Evolutionary conservation across 2,888 invertebrate genomes (phyloP), one percentile per base, ranked within the genome.

Genomic region (Fissipunctia ypsillon): DNA sequence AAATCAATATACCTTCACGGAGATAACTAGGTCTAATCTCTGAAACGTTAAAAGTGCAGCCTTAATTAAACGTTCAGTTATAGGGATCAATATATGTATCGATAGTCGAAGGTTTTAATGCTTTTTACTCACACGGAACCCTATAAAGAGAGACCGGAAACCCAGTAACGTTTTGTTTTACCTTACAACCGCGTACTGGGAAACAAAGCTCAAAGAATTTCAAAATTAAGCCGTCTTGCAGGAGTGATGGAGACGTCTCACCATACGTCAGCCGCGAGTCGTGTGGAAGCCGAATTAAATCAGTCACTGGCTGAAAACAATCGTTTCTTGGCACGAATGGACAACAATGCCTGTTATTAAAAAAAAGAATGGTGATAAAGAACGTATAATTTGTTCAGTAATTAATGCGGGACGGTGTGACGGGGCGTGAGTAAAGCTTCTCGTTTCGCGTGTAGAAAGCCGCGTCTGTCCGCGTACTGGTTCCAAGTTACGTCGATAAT

Each of bases 301-400:
- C 95, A 95, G 91, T 91, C 94, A 93, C 92, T 90, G 94, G 92
- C 93, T 94, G 94, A 94, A 95, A 91, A 94, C 92, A 95, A 95
- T 95, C 93, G 95, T 90, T 94, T 86, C 94, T 94, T 95, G 88
- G 91, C 95, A 96, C 95, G 95, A 95, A 95, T 92, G 93, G 89
- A 93, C 92, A 94, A 95, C 95, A 94, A 93, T 94, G 94, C 92
- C 93, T 95, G 95, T 95, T 95, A 95, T 95, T 95, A 95, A 93
- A 95, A 93, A 92, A 93, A 93, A 92, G 92, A 91, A 91, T 90
- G 92, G 93, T 93, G 94, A 95, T 95, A 94, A 94, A 94, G 91
- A 95, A 95, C 92, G 89, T 95, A 91, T 94, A 95, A 95, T 95
- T 95, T 95, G 93, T 93, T 88, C 87, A 84, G 89, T 95, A 95